Conservation (phyloP, 2,113 vertebrate genomes). For the Agapornis roseicollis region DNA sequence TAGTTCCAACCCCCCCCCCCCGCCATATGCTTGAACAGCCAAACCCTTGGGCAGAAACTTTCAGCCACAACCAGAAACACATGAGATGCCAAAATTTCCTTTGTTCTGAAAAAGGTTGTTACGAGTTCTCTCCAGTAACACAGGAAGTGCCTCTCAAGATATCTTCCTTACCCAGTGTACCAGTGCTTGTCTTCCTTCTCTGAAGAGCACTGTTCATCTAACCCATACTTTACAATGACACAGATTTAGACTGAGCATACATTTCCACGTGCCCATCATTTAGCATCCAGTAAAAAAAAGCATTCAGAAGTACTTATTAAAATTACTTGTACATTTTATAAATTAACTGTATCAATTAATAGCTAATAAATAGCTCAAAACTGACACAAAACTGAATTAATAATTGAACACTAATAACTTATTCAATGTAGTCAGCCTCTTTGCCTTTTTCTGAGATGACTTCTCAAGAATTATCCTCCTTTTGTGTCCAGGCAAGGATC, state of each 20-base stretch:
- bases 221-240: not conserved
- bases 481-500: not conserved
- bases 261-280: not conserved
- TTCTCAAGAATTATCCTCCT: not conserved
- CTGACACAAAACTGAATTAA: not conserved
- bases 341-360: constrained; percentile 14
- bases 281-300: not conserved
- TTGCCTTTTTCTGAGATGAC: not conserved
- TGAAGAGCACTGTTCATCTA: not conserved
- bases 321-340: not conserved
- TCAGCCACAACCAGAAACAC: not conserved
- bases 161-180: not conserved
- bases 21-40: not conserved
- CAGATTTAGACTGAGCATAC: not conserved
- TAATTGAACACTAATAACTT: constrained; percentile 35
- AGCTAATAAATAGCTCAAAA: not conserved
- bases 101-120: not conserved
- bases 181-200: not conserved
- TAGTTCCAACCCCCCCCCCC: too few species aligned
- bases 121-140: not conserved
- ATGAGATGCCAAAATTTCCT: not conserved
- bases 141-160: not conserved
- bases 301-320: not conserved
- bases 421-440: not conserved
- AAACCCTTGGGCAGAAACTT: not conserved